Base-by-base conservation (phyloP, 1,140 invertebrate species). In the Teleopsis dalmanni region DNA sequence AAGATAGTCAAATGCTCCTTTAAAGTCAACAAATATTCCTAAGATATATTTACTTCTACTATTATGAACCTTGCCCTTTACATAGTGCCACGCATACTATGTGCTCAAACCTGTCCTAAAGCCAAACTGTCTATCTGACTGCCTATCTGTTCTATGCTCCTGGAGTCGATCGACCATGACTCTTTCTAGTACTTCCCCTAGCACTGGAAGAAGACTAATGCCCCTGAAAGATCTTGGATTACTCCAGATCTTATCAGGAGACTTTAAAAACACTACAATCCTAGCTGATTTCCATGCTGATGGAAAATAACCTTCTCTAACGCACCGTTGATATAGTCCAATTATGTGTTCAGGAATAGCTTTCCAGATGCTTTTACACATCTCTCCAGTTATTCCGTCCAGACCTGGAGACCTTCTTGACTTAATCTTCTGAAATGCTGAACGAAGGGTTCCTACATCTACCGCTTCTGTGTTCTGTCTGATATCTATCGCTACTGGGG, bases 131-230 rank as follows among this genome's bases (percentile, higher is more conserved):
- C 14, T 19, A n/a, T n/a, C n/a, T n/a, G n/a, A n/a, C n/a, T 25
- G 35, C 16, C 19, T 11, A 22, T 9, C 34, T 16, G 8, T 2
- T 8, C 8, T 13, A 1, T 7, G n/a, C 16, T 26, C 10, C 10
- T 36, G 18, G 0, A 63, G 22, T 31, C 57, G 44, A 8, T 23
- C 6, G 1, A 50, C 33, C 11, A 62, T 45, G 13, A 64, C 47
- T 11, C 47, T 49, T 33, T 65, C 58, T 37, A 61, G 47, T 8
- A 62, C 25, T 52, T 68, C 65, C 0, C 60, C 53, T 36, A 62
- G 21, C 0, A 57, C 53, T 19, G 56, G 48, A 0, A 65, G 43
- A 2, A 65, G 40, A 11, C 57, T 57, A 9, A 63, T 65, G 0
- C 60, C 60, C 9, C 64, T 37, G 22, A 60, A 65, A 1, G 64